Evolutionary conservation across 2,113 vertebrate species (phyloP), one percentile per base, ranked within the genome.

Genomic region (Dasypus novemcinctus): DNA sequence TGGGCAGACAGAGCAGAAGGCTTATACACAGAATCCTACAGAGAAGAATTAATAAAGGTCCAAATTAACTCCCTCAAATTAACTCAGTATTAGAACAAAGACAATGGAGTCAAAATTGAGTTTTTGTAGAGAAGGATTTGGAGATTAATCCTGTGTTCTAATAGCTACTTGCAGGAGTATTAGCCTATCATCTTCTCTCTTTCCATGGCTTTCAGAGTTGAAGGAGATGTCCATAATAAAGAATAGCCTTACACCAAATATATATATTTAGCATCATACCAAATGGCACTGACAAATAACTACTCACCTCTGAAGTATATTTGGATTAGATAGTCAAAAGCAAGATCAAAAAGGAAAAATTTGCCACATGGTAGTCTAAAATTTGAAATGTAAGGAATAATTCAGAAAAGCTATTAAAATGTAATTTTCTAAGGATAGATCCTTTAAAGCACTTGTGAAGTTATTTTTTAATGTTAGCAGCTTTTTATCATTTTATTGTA

Each of bases 91-190:
- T 52, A 49, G 71, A 78, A 64, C 29, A 59, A 84, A 64, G n/a
- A 54, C 74, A 7, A 66, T 49, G n/a, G 54, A 82, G 31, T 59
- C 29, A 68, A 57, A 68, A 15, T 7, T 57, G 29, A 68, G 21
- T 59, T 86, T 86, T 86, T 36, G 3, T 31, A 68, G 36, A n/a
- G 5, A 79, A 13, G 5, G 72, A 91, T 23, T 21, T 74, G n/a
- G 66, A 90, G 36, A 75, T 78, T 88, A 78, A 61, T 49, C 11
- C 91, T 91, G 31, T 76, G 92, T 86, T 92, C 71, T 85, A 83
- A 68, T 52, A 89, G 27, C 3, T 43, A 57, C 68, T 59, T 20
- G 33, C 2, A 64, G 27, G 31, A 63, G 14, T 29, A 79, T 74
- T 89, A 23, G 21, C 4, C 13, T 27, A 88, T 13, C 1, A 5